Evolutionary conservation across 2,888 invertebrate genomes (phyloP).

Genomic region (Melanchra persicariae): DNA sequence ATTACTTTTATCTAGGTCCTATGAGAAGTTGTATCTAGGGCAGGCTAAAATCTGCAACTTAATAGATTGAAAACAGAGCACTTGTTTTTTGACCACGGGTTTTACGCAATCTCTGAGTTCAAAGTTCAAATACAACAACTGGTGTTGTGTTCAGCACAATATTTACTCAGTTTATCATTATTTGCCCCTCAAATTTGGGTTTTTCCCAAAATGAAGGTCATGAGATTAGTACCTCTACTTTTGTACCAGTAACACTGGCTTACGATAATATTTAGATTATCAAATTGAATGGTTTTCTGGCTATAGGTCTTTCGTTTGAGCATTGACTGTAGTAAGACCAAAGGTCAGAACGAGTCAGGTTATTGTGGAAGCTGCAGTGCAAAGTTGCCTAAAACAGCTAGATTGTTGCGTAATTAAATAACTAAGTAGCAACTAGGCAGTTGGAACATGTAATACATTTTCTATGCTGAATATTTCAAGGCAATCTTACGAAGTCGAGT

Average conservation of each 20-base stretch:
- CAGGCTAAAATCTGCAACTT: background rate
- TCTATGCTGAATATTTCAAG: slow-evolving; percentile 52
- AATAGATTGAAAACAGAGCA: background rate
- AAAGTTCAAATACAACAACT: slow-evolving; percentile 18
- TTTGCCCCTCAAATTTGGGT: slow-evolving; percentile 1
- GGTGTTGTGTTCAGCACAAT: slow-evolving; percentile 10
- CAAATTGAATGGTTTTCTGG: background rate
- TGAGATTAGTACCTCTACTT: background rate
- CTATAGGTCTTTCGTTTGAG: background rate
- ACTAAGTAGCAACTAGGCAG: slow-evolving; percentile 28
- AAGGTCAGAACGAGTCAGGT: slow-evolving; percentile 3
- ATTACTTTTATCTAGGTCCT: background rate
- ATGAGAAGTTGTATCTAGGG: background rate
- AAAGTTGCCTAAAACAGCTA: slow-evolving; percentile 10
- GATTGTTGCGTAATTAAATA: slow-evolving; percentile 20
- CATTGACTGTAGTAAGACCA: background rate
- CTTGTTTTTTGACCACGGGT: background rate
- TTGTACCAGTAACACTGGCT: background rate
- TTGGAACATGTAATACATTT: slow-evolving; percentile 41
- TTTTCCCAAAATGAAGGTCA: slow-evolving; percentile 21
- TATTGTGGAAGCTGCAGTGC: background rate
- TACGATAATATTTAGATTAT: background rate
- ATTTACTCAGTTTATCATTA: slow-evolving; percentile 24
- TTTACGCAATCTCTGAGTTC: background rate
- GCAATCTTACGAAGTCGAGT: slow-evolving; percentile 44